Base-by-base conservation (phyloP, 2,113 vertebrate genomes). In the Siniperca chuatsi region DNA sequence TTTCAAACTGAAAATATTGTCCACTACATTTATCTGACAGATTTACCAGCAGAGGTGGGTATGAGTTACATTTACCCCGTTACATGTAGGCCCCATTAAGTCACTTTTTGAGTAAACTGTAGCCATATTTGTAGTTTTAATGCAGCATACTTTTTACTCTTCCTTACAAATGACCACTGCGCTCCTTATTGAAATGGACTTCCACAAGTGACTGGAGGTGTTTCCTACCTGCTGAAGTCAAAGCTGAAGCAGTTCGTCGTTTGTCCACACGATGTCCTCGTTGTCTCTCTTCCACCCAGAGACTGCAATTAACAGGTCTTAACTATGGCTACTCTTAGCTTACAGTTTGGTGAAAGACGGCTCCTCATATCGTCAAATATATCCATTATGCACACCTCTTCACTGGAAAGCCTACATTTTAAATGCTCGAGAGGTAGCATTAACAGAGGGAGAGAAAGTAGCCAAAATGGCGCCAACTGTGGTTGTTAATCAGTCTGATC, bases 201-300 rank as follows among this genome's bases (percentile, higher is more conserved):
- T 20, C 4, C 6, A 20, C 33, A 37, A 0, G 60, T 29, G 25
- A 35, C 29, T 15, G 20, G 11, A 57, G 13, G 29, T 5, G 35
- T 4, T 37, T 65, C 44, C 8, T 54, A 29, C 4, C 25, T 20
- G 75, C n/a, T 23, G 23, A 1, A 57, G 29, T 20, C 29, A 12
- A 12, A 46, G 33, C 11, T 50, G 54, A 62, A 9, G 75, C 76
- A 81, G 44, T 87, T 81, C 58, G 0, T 67, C 42, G 18, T 20
- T 61, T 82, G 73, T 80, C 90, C 87, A 78, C 87, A 50, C 0
- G 82, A 54, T 79, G 87, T 85, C 87, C 67, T 50, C 79, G 1
- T 75, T 40, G 57, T 50, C 6, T 62, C 40, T 25, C 13, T 11
- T 18, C 1, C 8, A 15, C 23, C 1, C 29, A 12, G 12, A 25